Evolutionary conservation across 2,888 invertebrate genomes (phyloP), one percentile per base, ranked within the genome.

Genomic region (Myopa tessellatipennis): DNA sequence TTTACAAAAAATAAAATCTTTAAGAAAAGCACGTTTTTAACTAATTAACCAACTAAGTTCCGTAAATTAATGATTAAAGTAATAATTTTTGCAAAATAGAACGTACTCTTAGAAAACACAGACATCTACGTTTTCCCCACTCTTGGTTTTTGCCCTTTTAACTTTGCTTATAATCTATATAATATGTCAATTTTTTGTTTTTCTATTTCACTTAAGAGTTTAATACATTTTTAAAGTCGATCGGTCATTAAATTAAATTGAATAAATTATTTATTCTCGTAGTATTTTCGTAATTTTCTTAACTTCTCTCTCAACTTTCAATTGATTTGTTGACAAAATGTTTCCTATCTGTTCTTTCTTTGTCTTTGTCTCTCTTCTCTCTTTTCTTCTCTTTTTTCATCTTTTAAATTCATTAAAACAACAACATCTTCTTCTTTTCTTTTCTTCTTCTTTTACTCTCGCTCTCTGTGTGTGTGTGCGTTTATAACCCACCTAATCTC

Each of bases 291-390:
- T 58, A 16, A 58, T 58, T 58, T 1, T 61, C 4, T 26, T 7
- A n/a, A n/a, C n/a, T 61, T 61, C 6, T 26, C 18, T 18, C 18
- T 26, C 0, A 18, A 10, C 34, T 26, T n/a, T 58, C 14, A 45
- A 58, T 74, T 74, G 58, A 73, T 45, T 63, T 73, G 26, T 18
- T 82, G 78, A 78, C 78, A 79, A 75, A 74, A 78, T 79, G 77
- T 81, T 77, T 76, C 81, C 78, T 77, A 67, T 74, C n/a, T 74
- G 14, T 65, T 74, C 74, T 74, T 26, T 74, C 67, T 74, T 38
- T 68, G 40, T 75, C 60, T 75, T 58, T 68, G 82, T 81, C 83
- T 79, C 81, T 74, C 79, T 81, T 82, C 83, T 50, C 70, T 70
- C 26, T 82, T 84, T 83, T 73, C 63, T 77, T n/a, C 38, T 38